A percentile compares a stretch with the other conserved stretches of the same genome.
These are phyloP conservation scores for Muscidifurax raptorellus DNA, from an alignment of 1,140 invertebrate genomes.

Conservation along the genomic window DNA sequence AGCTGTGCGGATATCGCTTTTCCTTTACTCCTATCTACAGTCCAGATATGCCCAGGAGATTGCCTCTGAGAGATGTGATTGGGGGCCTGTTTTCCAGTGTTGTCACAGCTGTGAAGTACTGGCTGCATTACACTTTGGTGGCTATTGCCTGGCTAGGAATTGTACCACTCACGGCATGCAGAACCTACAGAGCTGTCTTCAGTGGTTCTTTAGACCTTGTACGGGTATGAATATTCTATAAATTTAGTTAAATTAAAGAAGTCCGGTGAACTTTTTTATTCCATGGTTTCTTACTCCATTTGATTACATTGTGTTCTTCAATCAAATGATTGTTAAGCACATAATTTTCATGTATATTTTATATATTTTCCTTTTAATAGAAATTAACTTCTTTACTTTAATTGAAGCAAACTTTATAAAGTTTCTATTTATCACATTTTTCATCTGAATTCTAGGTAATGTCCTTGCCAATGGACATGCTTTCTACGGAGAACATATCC, in stretches of 20 bases:
- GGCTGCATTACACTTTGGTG: constrained; percentile 97
- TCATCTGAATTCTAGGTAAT: constrained; percentile 75
- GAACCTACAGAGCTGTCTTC: constrained; percentile 95
- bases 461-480: constrained; percentile 92
- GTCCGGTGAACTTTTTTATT: background rate
- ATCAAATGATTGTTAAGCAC: background rate
- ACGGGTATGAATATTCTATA: constrained; percentile 60
- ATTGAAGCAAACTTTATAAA: too few relatives aligned
- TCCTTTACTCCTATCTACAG: constrained; percentile 99
- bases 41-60: constrained; percentile 97
- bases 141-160: constrained; percentile 98
- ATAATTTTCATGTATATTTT: too few relatives aligned
- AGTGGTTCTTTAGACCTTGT: constrained; percentile 90
- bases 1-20: constrained; percentile 97
- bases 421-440: background rate
- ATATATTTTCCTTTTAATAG: too few relatives aligned
- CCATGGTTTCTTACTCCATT: background rate
- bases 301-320: too few relatives aligned
- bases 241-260: background rate
- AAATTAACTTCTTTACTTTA: too few relatives aligned
- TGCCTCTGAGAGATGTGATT: constrained; percentile 93
- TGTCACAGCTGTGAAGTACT: constrained; percentile 93
- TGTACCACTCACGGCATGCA: constrained; percentile 96
- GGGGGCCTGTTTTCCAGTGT: constrained; percentile 93
- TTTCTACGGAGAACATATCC: constrained; percentile 94